Percentiles rank a stretch among this genome's conserved stretches.
Conservation (phyloP, 2,888 invertebrate species). For the Creontiades dilutus region DNA sequence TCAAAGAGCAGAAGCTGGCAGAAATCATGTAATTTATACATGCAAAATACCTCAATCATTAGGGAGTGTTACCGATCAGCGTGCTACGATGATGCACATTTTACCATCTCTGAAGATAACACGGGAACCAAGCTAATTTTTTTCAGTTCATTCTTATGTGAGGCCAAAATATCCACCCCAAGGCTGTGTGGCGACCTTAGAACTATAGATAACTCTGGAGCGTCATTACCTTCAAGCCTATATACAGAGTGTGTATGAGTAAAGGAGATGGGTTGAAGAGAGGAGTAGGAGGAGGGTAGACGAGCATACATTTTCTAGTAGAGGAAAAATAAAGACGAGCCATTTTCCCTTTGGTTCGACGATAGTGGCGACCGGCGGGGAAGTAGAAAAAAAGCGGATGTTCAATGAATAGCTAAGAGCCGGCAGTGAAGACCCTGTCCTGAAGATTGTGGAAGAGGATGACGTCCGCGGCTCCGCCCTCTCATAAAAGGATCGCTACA, state of each 20-base stretch:
- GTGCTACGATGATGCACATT: no score
- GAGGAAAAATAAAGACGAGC: not conserved
- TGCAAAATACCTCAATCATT: no score
- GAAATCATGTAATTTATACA: no score
- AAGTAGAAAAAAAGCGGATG: not conserved
- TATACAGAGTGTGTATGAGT: not conserved
- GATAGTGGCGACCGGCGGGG: not conserved
- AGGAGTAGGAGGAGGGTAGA: not conserved
- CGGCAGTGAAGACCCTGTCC: not conserved
- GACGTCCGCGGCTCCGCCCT: not conserved
- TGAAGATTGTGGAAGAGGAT: not conserved
- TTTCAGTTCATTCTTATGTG: not conserved
- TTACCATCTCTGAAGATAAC: no score
- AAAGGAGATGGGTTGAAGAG: no score
- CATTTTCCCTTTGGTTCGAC: not conserved
- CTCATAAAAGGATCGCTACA: not conserved
- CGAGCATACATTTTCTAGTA: not conserved
- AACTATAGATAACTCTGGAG: not conserved
- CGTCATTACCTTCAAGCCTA: not conserved
- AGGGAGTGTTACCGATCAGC: no score
- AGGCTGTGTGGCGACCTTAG: not conserved
- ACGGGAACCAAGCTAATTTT: no score
- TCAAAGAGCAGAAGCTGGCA: no score
- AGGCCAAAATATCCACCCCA: not conserved
- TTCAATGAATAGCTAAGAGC: conserved; percentile 1